These are phyloP conservation scores for Labrus mixtus DNA, from an alignment of 2,113 vertebrate species.

Conservation along the genomic window DNA sequence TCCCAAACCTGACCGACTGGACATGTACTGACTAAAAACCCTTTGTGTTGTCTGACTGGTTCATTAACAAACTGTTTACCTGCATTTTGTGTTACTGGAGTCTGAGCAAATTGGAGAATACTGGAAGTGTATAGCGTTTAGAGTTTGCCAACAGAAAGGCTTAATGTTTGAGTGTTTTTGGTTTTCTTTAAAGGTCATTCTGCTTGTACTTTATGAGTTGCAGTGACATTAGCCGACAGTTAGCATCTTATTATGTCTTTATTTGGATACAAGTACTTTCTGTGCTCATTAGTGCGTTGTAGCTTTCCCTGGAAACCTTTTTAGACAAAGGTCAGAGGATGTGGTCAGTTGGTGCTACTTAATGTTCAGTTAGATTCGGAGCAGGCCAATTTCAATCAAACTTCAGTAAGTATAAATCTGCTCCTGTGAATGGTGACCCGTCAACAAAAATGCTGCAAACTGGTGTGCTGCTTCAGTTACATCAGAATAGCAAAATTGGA, in stretches of 20 bases:
- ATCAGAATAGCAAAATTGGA: not conserved
- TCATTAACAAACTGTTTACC: conserved; percentile 5
- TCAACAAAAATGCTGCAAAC: conserved; percentile 24
- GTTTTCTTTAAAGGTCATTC: conserved; percentile 10
- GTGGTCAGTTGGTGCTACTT: not conserved
- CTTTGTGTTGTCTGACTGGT: conserved; percentile 29
- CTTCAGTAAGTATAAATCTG: not conserved
- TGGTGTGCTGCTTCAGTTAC: conserved; percentile 10
- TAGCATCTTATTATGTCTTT: not conserved
- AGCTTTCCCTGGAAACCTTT: conserved; percentile 1
- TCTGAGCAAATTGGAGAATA: not conserved
- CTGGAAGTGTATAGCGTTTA: not conserved
- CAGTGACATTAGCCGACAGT: not conserved
- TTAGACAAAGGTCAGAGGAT: not conserved
- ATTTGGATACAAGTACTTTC: not conserved
- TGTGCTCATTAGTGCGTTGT: not conserved
- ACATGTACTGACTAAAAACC: conserved; percentile 46
- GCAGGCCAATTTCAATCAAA: not conserved
- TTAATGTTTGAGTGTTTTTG: not conserved
- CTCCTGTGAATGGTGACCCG: conserved; percentile 32
- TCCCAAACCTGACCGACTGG: conserved; percentile 50
- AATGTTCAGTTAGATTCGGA: conserved; percentile 7
- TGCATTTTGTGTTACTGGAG: not conserved
- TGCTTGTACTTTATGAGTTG: conserved; percentile 1
- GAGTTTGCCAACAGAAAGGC: not conserved